Evolutionary conservation across 2,113 vertebrate genomes (phyloP).

Genomic region (Rhynchopsitta pachyrhyncha): DNA sequence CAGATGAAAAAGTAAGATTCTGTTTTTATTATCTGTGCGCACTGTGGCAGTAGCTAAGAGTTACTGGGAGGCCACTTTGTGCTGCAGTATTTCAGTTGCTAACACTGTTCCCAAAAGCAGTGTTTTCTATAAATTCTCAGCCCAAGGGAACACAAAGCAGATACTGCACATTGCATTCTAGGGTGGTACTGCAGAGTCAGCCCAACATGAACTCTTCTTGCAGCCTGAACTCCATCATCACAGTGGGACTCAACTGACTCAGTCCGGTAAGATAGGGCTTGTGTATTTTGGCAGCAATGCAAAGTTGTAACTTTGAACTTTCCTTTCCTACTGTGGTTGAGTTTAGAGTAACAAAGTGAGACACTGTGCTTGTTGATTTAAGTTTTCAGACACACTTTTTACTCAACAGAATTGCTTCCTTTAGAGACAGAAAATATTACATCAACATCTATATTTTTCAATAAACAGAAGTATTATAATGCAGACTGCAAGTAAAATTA

Average conservation of each 20-base stretch:
- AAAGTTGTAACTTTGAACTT: conserved; percentile 77
- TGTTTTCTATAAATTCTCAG: conserved; percentile 72
- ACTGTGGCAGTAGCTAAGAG: conserved; percentile 59
- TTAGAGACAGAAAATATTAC: not conserved
- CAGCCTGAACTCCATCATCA: conserved; percentile 78
- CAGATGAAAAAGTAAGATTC: conserved; percentile 60
- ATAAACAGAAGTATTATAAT: not conserved
- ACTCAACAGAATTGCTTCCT: not conserved
- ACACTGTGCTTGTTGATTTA: conserved; percentile 48
- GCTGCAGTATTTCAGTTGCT: conserved; percentile 73
- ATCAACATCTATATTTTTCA: not conserved
- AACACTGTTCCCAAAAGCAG: conserved; percentile 59
- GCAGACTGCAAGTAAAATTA: not conserved
- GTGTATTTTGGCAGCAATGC: conserved; percentile 77
- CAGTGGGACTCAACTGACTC: conserved; percentile 75
- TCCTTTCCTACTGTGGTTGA: conserved; percentile 73
- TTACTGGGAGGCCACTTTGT: conserved; percentile 69
- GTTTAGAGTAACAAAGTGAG: conserved; percentile 71
- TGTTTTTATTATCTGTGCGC: conserved; percentile 69
- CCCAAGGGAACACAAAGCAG: conserved; percentile 57
- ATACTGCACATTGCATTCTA: conserved; percentile 58
- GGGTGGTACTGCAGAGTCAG: conserved; percentile 62
- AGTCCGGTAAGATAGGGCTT: conserved; percentile 61
- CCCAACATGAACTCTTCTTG: conserved; percentile 68
- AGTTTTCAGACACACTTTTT: conserved; percentile 46